Conservation (phyloP, 2,113 vertebrate genomes). For the Pimephales promelas region DNA sequence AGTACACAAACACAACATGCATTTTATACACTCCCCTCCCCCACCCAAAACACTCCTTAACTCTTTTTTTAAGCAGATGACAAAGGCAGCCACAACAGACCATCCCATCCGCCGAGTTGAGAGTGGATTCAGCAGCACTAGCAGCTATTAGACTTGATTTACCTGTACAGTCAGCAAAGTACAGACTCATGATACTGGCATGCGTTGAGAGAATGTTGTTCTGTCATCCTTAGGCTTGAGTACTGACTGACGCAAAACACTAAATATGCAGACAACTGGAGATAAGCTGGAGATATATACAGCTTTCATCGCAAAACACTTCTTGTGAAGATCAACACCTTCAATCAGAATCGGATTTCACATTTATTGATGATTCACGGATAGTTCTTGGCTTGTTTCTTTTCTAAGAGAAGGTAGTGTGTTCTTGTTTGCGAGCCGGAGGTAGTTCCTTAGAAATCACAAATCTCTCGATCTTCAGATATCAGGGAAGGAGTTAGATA, state of each 20-base stretch:
- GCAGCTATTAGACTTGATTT: slow-evolving; percentile 8
- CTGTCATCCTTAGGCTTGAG: neutral
- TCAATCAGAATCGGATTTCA: neutral
- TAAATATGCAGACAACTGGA: neutral
- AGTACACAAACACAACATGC: neutral
- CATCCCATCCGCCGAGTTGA: neutral
- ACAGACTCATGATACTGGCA: neutral
- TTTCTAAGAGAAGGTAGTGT: neutral
- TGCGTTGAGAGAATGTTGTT: neutral
- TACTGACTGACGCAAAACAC: neutral
- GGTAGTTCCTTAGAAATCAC: slow-evolving; percentile 10
- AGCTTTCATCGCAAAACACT: neutral
- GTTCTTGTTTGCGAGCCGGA: neutral
- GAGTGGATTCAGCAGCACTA: neutral
- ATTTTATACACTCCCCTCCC: neutral
- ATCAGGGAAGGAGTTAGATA: slow-evolving; percentile 52
- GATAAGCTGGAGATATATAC: neutral
- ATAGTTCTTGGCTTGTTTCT: neutral
- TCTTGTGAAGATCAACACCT: neutral
- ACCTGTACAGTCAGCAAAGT: neutral
- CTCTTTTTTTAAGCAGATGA: slow-evolving; percentile 10
- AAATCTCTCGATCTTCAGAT: slow-evolving; percentile 37
- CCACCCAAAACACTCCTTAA: neutral
- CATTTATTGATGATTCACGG: neutral
- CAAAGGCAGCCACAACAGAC: slow-evolving; percentile 7